Base-by-base conservation (phyloP, 2,113 vertebrate genomes). In the Cisticola juncidis region DNA sequence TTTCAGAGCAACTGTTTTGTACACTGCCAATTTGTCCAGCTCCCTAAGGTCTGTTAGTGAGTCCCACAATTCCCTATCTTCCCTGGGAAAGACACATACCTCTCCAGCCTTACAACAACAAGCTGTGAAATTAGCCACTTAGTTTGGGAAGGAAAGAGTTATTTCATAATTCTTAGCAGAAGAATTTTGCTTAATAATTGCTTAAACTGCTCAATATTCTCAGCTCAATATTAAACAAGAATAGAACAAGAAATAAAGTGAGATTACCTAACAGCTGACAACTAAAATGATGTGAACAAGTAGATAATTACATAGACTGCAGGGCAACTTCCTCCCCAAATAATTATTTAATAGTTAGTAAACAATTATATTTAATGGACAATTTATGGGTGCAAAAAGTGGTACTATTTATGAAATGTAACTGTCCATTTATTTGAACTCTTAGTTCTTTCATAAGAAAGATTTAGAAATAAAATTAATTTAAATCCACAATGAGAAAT, bases 1-100 rank as follows among this genome's bases (percentile, higher is more conserved):
- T 95, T 96, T 88, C 82, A 83, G 85, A 93, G 79, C 47, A 90
- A 95, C 74, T 95, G 76, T 92, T 96, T 93, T 94, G 92, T 96
- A 96, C 85, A 40, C 79, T 94, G 92, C 68, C 92, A 94, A 95
- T 96, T 96, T 94, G 79, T 83, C 87, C 71, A 88, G 56, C 38
- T 96, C 95, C 92, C 76, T 38, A 29, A 74, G 85, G 87, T 73
- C 71, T 91, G 58, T 38, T 70, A 65, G 40, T 4, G 24, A 91
- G 40, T 72, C 66, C 42, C 36, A 53, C 4, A 21, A 47, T 77
- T 90, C 61, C 68, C 38, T 50, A 0, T 72, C 70, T 87, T 95
- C 58, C 61, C 50, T 77, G 19, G 14, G 54, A 95, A 94, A 81
- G 38, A 57, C 14, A 44, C 14, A 50, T 4, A 35, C 11, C 26